Percentiles rank a stretch among this genome's conserved stretches.
Evolutionary conservation across 2,888 invertebrate genomes (phyloP).

Genomic region (Unio pictorum): DNA sequence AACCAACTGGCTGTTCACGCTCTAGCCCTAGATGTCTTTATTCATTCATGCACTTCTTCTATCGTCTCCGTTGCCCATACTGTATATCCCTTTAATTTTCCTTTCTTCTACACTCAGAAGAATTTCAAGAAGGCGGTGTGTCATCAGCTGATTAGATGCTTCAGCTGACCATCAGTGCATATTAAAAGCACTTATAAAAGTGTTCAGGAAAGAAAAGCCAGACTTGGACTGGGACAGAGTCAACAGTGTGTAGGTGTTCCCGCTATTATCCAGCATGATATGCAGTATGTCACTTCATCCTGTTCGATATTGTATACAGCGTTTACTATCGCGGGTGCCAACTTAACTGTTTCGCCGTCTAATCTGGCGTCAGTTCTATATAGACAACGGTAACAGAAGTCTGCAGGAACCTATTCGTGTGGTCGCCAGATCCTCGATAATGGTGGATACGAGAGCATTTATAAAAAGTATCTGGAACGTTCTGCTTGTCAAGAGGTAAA

Average conservation of each 20-base stretch:
- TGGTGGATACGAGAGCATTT: conserved; percentile 35
- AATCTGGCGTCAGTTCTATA: conserved; percentile 25
- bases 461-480: conserved; percentile 28
- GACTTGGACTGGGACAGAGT: conserved; percentile 12
- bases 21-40: too few relatives aligned
- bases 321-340: conserved; percentile 31
- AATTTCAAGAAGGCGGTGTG: too few relatives aligned
- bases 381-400: conserved; percentile 9
- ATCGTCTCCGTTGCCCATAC: too few relatives aligned
- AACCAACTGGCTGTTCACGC: too few relatives aligned
- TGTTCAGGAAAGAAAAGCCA: conserved; percentile 5
- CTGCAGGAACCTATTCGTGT: conserved; percentile 26
- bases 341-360: conserved; percentile 4
- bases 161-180: conserved; percentile 25
- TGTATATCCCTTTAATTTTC: too few relatives aligned
- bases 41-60: too few relatives aligned
- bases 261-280: conserved; percentile 23
- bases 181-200: conserved; percentile 18
- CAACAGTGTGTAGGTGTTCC: conserved; percentile 27
- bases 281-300: conserved; percentile 7
- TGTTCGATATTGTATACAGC: conserved; percentile 28
- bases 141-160: background rate
- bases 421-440: conserved; percentile 34
- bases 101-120: too few relatives aligned
- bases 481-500: too few relatives aligned